Evolutionary conservation across 1,140 invertebrate species (phyloP), one percentile per base, ranked within the genome.

Genomic region (Drosophila kurseongensis): DNA sequence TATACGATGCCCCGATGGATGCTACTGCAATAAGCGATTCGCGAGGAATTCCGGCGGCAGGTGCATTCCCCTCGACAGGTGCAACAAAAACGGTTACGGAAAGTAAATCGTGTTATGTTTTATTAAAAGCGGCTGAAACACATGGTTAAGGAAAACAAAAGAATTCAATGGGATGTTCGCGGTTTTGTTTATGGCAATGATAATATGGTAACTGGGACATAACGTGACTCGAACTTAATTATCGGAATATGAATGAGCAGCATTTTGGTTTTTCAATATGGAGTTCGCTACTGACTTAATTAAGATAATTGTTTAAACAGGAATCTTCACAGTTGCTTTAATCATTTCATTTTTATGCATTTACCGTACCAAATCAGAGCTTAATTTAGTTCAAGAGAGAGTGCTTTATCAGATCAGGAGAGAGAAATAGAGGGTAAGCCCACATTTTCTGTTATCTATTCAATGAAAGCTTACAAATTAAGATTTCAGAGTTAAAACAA

Each of bases 21-120:
- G 94, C 66, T 94, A 94, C 58, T 94, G 94, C 68, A 85, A 84
- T 9, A 59, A 92, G 4, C 92, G 91, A 0, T 94, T 91, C 66
- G 93, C 93, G 1, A 90, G 93, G 36, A 35, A 90, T 18, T 1
- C 60, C 0, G 56, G 66, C 0, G 84, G 91, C 18, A 71, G 42
- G 4, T 94, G 94, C 63, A 92, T 94, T 38, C 93, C 93, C 18
- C 50, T 75, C 6, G 8, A 12, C 0, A 29, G 84, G 36, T 93
- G 93, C 55, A 55, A 42, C 4, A 59, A 36, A 44, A 29, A 50
- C 4, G 16, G 51, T 0, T 68, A 55, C 4, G 48, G 47, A 13
- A 38, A 18, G 9, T 52, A 35, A 44, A 7, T 18, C 7, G 47
- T 32, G 27, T 8, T 50, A 4, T 32, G 13, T 27, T 36, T 18